A percentile compares a stretch with the other conserved stretches of the same genome.
These are phyloP conservation scores for Zeus faber DNA, from an alignment of 2,113 vertebrate species.

Conservation along the genomic window DNA sequence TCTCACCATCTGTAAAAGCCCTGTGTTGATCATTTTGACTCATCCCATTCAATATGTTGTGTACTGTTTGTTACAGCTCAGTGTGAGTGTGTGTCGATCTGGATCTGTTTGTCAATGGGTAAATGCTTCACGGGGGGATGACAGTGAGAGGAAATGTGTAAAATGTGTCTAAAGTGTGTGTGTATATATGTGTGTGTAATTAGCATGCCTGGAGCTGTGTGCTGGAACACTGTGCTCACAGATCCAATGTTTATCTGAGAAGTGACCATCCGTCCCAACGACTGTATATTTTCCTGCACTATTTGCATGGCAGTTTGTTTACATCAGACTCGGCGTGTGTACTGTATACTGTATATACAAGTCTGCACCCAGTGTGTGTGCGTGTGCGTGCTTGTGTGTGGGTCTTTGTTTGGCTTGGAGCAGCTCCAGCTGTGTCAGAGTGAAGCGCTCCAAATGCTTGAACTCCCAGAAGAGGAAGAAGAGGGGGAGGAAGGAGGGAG, in stretches of 20 bases:
- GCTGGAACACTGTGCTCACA: slow-evolving; percentile 50
- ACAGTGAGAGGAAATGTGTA: slow-evolving; percentile 23
- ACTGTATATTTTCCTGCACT: slow-evolving; percentile 60
- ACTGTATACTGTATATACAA: slow-evolving; percentile 67
- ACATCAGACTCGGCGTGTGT: slow-evolving; percentile 54
- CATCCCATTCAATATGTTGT: no score
- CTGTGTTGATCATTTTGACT: no score
- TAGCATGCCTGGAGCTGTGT: slow-evolving; percentile 42
- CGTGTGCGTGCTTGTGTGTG: slow-evolving; percentile 38
- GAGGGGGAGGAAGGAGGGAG: slow-evolving; percentile 45
- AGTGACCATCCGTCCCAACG: slow-evolving; percentile 38
- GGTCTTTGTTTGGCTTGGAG: slow-evolving; percentile 75
- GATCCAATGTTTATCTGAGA: slow-evolving; percentile 51
- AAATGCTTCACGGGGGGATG: slow-evolving; percentile 26
- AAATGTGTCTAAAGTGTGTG: slow-evolving; percentile 13
- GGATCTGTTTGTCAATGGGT: slow-evolving; percentile 5
- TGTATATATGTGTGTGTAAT: slow-evolving; percentile 28
- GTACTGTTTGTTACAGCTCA: slow-evolving; percentile 25
- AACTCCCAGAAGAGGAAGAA: slow-evolving; percentile 75
- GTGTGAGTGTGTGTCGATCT: no score
- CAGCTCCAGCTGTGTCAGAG: slow-evolving; percentile 81
- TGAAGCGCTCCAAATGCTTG: slow-evolving; percentile 79
- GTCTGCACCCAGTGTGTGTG: slow-evolving; percentile 43
- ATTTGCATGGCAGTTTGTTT: slow-evolving; percentile 68
- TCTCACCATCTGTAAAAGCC: no score